These are phyloP conservation scores for Sebastes steindachneri DNA, from an alignment of 2,797 vertebrate species.

Conservation along the genomic window DNA sequence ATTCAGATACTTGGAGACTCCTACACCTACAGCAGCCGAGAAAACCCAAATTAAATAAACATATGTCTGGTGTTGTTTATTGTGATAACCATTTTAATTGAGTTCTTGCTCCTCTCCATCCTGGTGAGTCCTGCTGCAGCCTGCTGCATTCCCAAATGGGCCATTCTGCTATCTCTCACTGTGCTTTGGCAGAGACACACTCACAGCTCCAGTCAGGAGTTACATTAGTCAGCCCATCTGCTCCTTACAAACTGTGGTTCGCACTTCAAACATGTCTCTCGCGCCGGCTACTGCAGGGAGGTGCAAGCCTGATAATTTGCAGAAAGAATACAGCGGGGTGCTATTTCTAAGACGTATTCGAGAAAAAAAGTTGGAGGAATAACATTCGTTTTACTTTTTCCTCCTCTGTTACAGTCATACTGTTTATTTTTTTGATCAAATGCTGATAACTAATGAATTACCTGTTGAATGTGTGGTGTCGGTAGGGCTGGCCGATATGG, in stretches of 20 bases:
- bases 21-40: not conserved
- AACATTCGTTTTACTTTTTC: not conserved
- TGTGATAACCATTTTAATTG: constrained; percentile 57
- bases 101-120: constrained; percentile 46
- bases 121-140: constrained; percentile 47
- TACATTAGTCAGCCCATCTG: constrained; percentile 78
- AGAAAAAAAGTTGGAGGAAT: not conserved
- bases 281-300: constrained; percentile 38
- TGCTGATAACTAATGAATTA: not conserved
- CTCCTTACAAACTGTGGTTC: constrained; percentile 72
- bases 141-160: constrained; percentile 57
- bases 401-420: not conserved
- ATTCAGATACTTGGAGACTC: not conserved
- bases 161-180: constrained; percentile 55
- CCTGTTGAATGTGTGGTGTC: not conserved
- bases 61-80: constrained; percentile 56
- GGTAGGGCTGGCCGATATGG: not conserved
- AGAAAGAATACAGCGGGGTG: constrained; percentile 29
- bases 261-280: constrained; percentile 73
- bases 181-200: constrained; percentile 62
- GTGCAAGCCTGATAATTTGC: constrained; percentile 45
- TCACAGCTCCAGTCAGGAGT: constrained; percentile 60
- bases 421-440: not conserved
- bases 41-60: constrained; percentile 32
- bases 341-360: not conserved